Conservation (phyloP, 2,113 vertebrate genomes). For the Oryzias curvinotus region DNA sequence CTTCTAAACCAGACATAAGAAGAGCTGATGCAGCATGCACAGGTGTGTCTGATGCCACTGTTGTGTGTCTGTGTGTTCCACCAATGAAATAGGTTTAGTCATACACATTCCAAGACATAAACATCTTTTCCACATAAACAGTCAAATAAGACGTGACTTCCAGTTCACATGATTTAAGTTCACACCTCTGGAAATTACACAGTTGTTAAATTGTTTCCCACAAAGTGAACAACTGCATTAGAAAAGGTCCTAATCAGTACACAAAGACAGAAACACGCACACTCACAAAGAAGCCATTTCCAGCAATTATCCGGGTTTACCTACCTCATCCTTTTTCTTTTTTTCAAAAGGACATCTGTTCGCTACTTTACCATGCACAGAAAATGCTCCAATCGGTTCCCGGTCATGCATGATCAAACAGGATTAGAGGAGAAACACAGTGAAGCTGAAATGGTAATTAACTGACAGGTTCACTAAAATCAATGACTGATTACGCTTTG, state of each 20-base stretch:
- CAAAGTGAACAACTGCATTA: neutral
- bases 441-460: neutral
- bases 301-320: constrained; percentile 44
- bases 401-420: constrained; percentile 3
- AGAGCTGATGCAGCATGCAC: constrained; percentile 35
- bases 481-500: neutral
- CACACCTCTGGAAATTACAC: too few relatives aligned
- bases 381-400: constrained; percentile 2
- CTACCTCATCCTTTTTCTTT: constrained; percentile 44
- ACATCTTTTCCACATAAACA: constrained; percentile 37
- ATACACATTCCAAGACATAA: constrained; percentile 55
- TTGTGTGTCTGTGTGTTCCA: constrained; percentile 23
- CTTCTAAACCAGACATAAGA: constrained; percentile 42
- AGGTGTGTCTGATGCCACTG: constrained; percentile 40
- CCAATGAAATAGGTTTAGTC: constrained; percentile 43
- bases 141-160: constrained; percentile 6
- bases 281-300: neutral
- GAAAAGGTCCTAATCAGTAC: neutral
- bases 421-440: neutral
- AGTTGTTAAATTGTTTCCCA: neutral
- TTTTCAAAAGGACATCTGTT: constrained; percentile 22
- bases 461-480: neutral
- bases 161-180: too few relatives aligned
- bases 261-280: neutral
- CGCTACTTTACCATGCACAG: constrained; percentile 33